Evolutionary conservation across 2,113 vertebrate genomes (phyloP).

Genomic region (Raja brachyura): DNA sequence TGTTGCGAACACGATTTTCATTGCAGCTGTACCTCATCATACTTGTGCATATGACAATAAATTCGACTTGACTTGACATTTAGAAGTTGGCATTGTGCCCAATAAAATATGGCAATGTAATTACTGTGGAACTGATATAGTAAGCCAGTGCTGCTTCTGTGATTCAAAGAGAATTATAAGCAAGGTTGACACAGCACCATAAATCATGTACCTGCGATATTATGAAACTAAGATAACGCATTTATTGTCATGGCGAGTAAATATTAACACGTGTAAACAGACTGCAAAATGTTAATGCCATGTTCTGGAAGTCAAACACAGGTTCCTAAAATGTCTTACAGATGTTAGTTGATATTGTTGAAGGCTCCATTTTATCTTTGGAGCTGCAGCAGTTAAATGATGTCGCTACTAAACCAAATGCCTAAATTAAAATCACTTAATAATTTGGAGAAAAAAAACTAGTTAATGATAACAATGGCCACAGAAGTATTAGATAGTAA

Average conservation of each 20-base stretch:
- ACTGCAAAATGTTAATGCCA: not conserved
- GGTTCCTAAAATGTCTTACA: not conserved
- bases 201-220: not conserved
- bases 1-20: too few relatives aligned
- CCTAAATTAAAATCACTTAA: too few relatives aligned
- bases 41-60: too few relatives aligned
- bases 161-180: not conserved
- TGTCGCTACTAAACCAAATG: too few relatives aligned
- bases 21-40: too few relatives aligned
- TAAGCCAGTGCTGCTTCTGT: too few relatives aligned
- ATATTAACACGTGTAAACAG: conserved; percentile 1
- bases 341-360: not conserved
- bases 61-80: not conserved
- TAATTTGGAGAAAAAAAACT: too few relatives aligned
- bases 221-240: conserved; percentile 13
- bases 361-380: not conserved
- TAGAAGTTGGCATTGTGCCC: not conserved
- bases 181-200: not conserved
- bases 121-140: not conserved
- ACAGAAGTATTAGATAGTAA: too few relatives aligned
- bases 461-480: too few relatives aligned
- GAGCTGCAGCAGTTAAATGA: too few relatives aligned
- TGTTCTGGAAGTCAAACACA: not conserved
- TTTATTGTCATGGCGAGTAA: not conserved
- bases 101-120: not conserved